Evolutionary conservation across 2,888 invertebrate species (phyloP).

Genomic region (Callosobruchus maculatus): DNA sequence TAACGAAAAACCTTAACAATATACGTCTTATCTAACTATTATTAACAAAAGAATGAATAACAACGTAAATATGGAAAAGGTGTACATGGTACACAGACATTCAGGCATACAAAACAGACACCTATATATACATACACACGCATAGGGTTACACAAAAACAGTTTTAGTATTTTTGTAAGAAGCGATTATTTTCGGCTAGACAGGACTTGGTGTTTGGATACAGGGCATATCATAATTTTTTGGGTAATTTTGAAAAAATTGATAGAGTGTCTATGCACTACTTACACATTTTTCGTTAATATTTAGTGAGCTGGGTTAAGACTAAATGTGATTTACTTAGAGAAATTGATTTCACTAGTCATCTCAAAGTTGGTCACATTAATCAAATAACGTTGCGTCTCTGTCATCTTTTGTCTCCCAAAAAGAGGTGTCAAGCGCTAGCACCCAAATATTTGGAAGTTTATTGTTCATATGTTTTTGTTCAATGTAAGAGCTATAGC

Average conservation of each 20-base stretch:
- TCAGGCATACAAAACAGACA: not conserved
- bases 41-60: not conserved
- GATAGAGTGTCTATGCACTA: not conserved
- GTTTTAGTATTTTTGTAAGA: not conserved
- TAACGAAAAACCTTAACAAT: not conserved
- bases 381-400: not conserved
- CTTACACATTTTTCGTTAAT: not conserved
- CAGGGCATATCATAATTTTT: not conserved
- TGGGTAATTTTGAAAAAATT: not conserved
- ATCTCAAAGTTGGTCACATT: not conserved
- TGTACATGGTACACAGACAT: not conserved
- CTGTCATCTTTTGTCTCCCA: not conserved
- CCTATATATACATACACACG: not conserved
- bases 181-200: not conserved
- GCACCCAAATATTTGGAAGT: too few species aligned
- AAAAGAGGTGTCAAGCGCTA: not conserved
- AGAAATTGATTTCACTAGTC: not conserved
- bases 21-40: not conserved
- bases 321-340: not conserved
- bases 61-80: not conserved
- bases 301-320: not conserved
- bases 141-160: not conserved
- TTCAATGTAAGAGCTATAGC: too few species aligned
- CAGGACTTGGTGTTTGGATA: not conserved
- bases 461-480: too few species aligned